phyloP scores from a whole-genome alignment of 2,888 invertebrate genomes.

The Limnephilus marmoratus region DNA sequence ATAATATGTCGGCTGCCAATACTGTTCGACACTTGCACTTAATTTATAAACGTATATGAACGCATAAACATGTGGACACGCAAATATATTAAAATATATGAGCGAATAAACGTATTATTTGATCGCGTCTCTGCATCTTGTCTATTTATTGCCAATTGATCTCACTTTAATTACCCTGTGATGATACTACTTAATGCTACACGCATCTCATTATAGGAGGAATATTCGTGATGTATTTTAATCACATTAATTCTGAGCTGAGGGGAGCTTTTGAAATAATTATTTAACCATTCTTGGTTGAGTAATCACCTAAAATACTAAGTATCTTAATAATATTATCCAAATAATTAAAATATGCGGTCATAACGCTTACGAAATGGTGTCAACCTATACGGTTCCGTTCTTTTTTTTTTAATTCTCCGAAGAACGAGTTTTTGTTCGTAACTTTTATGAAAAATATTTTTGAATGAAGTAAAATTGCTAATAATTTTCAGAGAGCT shows the following conservation, averaged over 20 bases:
- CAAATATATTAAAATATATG: not conserved
- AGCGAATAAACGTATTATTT: not conserved
- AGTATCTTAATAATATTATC: too few species aligned
- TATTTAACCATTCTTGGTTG: not conserved
- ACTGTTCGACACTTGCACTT: not conserved
- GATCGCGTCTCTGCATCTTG: not conserved
- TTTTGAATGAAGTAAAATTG: too few species aligned
- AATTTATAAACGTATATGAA: not conserved
- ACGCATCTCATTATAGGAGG: not conserved
- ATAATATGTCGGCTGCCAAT: not conserved
- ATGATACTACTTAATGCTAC: not conserved
- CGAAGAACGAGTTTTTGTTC: too few species aligned
- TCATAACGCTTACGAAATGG: not conserved
- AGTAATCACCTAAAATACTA: too few species aligned
- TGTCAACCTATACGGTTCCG: too few species aligned
- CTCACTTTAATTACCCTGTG: slow-evolving; percentile 8
- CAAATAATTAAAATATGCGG: too few species aligned
- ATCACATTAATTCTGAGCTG: not conserved
- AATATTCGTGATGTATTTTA: not conserved
- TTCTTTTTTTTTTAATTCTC: too few species aligned
- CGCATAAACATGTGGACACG: not conserved
- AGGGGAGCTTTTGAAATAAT: not conserved
- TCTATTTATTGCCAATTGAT: slow-evolving; percentile 25
- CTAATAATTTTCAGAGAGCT: too few species aligned
- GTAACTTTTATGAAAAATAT: too few species aligned